Evolutionary conservation across 2,797 vertebrate species (phyloP).

Genomic region (Ceryle rudis): DNA sequence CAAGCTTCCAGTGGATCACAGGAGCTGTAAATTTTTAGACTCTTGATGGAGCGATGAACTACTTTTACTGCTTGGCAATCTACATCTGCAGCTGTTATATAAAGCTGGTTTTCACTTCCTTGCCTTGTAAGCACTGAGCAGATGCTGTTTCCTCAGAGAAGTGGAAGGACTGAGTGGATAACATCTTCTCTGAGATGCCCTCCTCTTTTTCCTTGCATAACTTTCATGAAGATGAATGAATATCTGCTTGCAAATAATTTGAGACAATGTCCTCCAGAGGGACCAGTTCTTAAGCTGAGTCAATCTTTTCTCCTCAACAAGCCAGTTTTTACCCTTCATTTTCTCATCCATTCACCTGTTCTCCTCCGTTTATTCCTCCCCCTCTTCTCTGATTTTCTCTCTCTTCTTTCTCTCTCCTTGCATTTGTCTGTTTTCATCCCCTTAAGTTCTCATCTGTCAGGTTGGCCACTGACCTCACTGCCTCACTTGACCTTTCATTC

Average conservation of each 20-base stretch:
- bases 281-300: not conserved
- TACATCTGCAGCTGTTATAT: not conserved
- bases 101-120: slow-evolving; percentile 15
- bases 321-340: not conserved
- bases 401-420: not conserved
- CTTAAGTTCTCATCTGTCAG: not conserved
- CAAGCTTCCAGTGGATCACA: not conserved
- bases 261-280: not conserved
- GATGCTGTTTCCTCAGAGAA: slow-evolving; percentile 22
- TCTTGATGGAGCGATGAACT: slow-evolving; percentile 5
- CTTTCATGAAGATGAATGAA: not conserved
- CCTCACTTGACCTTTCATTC: not conserved
- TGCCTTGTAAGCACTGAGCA: not conserved
- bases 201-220: not conserved
- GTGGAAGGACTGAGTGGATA: slow-evolving; percentile 15
- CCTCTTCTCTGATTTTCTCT: not conserved
- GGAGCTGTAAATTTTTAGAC: not conserved
- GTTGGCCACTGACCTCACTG: not conserved
- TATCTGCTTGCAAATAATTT: slow-evolving; percentile 9
- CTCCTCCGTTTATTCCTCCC: not conserved
- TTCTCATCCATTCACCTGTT: not conserved
- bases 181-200: slow-evolving; percentile 29
- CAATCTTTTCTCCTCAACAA: not conserved
- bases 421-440: not conserved
- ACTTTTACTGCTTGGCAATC: slow-evolving; percentile 6